These are phyloP conservation scores for Andrena marginata DNA, from an alignment of 2,888 invertebrate species.

Conservation along the genomic window DNA sequence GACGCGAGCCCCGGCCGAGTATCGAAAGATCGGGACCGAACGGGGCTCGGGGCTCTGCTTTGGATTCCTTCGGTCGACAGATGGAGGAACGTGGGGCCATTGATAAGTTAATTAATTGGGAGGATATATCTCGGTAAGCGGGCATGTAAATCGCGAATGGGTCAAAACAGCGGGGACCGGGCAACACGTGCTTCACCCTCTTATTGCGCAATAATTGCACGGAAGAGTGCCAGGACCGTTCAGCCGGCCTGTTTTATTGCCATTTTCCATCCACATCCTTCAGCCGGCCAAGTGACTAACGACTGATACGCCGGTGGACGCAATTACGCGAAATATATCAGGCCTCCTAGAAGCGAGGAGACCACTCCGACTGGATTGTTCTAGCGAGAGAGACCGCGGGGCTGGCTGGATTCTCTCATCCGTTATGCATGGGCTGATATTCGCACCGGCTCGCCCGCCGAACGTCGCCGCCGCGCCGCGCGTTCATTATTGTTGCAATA, in stretches of 20 bases:
- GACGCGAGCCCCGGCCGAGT: not conserved
- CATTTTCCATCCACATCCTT: slow-evolving; percentile 67
- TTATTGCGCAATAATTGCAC: slow-evolving; percentile 72
- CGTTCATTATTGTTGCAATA: slow-evolving; percentile 15
- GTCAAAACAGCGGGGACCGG: slow-evolving; percentile 59
- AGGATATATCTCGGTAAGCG: slow-evolving; percentile 26
- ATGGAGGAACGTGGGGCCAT: slow-evolving; percentile 14
- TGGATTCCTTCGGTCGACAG: not conserved
- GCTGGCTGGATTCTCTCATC: slow-evolving; percentile 34
- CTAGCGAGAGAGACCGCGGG: slow-evolving; percentile 3
- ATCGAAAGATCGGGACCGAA: not conserved
- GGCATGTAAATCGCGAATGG: slow-evolving; percentile 58
- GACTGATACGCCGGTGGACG: slow-evolving; percentile 62
- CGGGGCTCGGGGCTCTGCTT: not conserved
- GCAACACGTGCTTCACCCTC: slow-evolving; percentile 61
- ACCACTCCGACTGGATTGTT: slow-evolving; percentile 16
- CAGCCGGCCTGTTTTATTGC: slow-evolving; percentile 60
- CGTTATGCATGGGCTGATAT: slow-evolving; percentile 37
- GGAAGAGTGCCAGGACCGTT: slow-evolving; percentile 63
- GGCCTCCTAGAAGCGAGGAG: slow-evolving; percentile 36
- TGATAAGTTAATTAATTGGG: slow-evolving; percentile 62
- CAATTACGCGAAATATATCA: slow-evolving; percentile 68
- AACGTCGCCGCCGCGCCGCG: not conserved
- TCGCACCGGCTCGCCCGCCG: not conserved
- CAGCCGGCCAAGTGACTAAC: slow-evolving; percentile 60